phyloP scores from a whole-genome alignment of 2,113 vertebrate species.

The Cepphus grylle region DNA sequence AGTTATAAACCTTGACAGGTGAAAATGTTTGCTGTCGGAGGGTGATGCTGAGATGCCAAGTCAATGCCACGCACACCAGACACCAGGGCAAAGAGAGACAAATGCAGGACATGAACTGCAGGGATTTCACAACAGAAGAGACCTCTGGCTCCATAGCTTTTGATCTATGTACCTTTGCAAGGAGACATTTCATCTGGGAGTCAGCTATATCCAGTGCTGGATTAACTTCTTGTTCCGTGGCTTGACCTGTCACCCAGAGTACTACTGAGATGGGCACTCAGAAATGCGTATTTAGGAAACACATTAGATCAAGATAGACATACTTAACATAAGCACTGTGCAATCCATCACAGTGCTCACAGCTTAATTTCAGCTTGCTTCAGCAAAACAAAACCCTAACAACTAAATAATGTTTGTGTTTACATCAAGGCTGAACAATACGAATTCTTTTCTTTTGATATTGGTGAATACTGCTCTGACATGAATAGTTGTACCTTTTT shows the following conservation, averaged over 20 bases:
- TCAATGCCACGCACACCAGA: conserved; percentile 3
- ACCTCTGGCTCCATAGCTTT: not conserved
- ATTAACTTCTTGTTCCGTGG: conserved; percentile 10
- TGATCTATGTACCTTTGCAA: conserved; percentile 26
- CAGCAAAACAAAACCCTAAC: not conserved
- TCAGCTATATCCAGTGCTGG: conserved; percentile 1
- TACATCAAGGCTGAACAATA: not conserved
- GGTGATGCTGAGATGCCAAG: conserved; percentile 33
- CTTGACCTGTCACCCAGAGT: not conserved
- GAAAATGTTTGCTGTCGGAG: conserved; percentile 59
- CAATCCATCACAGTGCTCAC: not conserved
- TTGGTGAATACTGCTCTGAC: not conserved
- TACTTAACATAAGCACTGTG: not conserved
- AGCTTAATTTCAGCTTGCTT: not conserved
- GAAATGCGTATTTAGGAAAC: not conserved
- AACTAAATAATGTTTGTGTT: not conserved
- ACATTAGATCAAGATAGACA: not conserved
- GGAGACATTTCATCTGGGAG: conserved; percentile 21
- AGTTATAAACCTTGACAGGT: conserved; percentile 63
- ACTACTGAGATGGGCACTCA: not conserved
- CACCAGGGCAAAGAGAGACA: not conserved
- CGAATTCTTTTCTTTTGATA: not conserved
- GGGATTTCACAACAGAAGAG: conserved; percentile 19
- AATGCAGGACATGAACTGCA: not conserved
- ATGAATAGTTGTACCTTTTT: not conserved